Evolutionary conservation across 2,113 vertebrate genomes (phyloP).

Genomic region (Turnix velox): DNA sequence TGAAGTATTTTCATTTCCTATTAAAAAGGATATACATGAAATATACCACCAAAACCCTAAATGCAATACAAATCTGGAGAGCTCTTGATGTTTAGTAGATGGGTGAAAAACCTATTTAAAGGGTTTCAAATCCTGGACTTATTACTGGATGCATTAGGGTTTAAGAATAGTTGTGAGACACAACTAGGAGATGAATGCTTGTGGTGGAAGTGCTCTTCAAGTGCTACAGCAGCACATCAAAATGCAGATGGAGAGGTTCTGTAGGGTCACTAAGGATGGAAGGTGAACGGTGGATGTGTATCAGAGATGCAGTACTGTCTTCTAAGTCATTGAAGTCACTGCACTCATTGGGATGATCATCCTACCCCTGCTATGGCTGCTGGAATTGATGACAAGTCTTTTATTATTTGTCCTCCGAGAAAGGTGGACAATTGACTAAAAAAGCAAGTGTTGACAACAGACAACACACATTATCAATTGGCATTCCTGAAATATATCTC

Average conservation of each 20-base stretch:
- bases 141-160: neutral
- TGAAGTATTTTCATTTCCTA: neutral
- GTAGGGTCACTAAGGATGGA: neutral
- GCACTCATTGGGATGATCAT: neutral
- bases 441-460: neutral
- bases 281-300: neutral
- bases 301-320: neutral
- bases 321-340: neutral
- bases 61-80: neutral
- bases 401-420: neutral
- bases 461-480: neutral
- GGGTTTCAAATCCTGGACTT: neutral
- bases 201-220: neutral
- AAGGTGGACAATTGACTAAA: neutral
- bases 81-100: neutral
- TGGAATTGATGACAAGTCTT: neutral
- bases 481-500: neutral
- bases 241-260: neutral
- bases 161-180: neutral
- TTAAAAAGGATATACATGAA: neutral
- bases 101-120: neutral
- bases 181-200: neutral
- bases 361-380: neutral
- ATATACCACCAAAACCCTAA: neutral
- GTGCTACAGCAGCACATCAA: fast-evolving